Conservation (phyloP, 2,797 vertebrate species). For the Clamator glandarius region DNA sequence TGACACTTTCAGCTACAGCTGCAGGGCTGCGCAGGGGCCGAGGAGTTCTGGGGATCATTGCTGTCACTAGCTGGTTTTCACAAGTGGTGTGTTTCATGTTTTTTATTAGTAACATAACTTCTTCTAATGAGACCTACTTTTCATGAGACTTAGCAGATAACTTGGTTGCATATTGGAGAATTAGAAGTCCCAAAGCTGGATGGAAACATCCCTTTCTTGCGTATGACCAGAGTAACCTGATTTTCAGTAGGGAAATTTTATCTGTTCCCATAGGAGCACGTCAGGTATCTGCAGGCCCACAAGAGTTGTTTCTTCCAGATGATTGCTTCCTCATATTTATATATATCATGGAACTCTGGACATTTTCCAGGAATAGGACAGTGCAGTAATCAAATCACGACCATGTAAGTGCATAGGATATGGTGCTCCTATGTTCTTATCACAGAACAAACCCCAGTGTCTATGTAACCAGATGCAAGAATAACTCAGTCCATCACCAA, state of each 20-base stretch:
- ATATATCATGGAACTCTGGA: not conserved
- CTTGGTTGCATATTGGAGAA: not conserved
- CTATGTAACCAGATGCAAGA: not conserved
- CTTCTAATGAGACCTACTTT: not conserved
- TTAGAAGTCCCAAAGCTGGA: not conserved
- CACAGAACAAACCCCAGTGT: not conserved
- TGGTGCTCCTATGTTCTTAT: not conserved
- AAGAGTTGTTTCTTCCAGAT: not conserved
- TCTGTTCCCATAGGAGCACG: not conserved
- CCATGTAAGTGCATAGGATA: not conserved
- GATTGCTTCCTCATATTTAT: not conserved
- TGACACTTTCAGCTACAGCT: fast-evolving
- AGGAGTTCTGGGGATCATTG: not conserved
- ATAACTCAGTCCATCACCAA: not conserved
- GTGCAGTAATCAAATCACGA: not conserved
- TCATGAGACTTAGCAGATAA: not conserved
- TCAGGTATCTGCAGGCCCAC: too few species aligned
- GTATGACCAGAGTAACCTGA: not conserved
- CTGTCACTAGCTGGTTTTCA: not conserved
- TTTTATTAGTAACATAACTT: not conserved
- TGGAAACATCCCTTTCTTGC: not conserved
- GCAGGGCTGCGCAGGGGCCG: fast-evolving
- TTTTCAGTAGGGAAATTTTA: not conserved
- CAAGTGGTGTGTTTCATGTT: fast-evolving
- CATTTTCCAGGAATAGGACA: not conserved